phyloP scores from a whole-genome alignment of 2,888 invertebrate species.

The Drosophila melanosoma region DNA sequence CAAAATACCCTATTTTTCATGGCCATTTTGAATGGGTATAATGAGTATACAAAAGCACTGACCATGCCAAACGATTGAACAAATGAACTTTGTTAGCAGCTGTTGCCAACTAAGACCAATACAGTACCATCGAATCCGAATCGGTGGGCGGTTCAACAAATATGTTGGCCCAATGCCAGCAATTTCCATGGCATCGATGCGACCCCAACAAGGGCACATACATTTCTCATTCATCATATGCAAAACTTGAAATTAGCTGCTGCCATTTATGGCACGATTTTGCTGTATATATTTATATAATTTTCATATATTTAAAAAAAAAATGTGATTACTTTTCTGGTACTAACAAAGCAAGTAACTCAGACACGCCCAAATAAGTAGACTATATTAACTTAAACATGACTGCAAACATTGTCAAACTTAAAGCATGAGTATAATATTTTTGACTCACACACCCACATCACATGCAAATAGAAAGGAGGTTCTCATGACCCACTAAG shows the following conservation, averaged over 20 bases:
- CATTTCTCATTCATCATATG: slow-evolving; percentile 25
- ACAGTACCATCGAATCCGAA: slow-evolving; percentile 5
- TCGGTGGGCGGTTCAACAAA: slow-evolving; percentile 45
- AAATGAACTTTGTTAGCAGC: slow-evolving; percentile 61
- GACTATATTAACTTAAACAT: slow-evolving; percentile 13
- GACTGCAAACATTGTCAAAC: neutral
- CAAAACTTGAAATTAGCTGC: neutral
- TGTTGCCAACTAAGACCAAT: slow-evolving; percentile 60
- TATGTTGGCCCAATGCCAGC: slow-evolving; percentile 47
- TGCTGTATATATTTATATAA: neutral
- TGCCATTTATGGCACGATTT: slow-evolving; percentile 1
- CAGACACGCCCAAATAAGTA: slow-evolving; percentile 34
- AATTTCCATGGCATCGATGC: slow-evolving; percentile 22
- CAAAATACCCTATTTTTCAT: neutral
- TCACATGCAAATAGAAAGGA: slow-evolving; percentile 2
- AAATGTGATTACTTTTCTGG: neutral
- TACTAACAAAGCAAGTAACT: neutral
- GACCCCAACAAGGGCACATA: slow-evolving; percentile 41
- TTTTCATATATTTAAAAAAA: neutral
- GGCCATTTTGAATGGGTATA: neutral
- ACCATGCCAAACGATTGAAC: slow-evolving; percentile 63
- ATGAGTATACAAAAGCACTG: slow-evolving; percentile 42
- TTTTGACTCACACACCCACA: neutral
- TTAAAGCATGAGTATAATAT: neutral
- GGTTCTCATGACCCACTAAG: slow-evolving; percentile 33